Conservation (phyloP, 2,113 vertebrate genomes). For the Tenebrosternarchus preto region DNA sequence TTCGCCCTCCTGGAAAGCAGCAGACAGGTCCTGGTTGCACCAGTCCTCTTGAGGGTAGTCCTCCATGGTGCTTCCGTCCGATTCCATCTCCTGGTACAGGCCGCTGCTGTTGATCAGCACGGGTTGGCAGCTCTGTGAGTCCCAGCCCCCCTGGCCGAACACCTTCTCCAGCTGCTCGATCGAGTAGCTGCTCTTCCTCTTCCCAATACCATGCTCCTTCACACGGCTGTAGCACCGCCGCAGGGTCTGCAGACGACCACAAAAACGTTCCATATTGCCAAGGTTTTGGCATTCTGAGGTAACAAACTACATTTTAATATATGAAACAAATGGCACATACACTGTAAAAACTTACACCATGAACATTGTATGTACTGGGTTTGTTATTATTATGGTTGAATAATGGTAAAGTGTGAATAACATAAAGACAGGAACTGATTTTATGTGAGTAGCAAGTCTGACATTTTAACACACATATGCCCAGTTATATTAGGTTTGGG, state of each 20-base stretch:
- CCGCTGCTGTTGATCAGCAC: slow-evolving; percentile 99
- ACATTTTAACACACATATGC: too few species aligned
- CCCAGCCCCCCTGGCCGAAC: slow-evolving; percentile 98
- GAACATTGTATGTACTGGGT: too few species aligned
- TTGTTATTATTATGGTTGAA: too few species aligned
- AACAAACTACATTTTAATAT: neutral
- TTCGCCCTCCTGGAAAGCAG: slow-evolving; percentile 89
- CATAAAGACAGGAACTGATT: too few species aligned
- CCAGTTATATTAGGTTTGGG: too few species aligned
- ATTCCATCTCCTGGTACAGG: slow-evolving; percentile 97
- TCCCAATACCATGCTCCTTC: slow-evolving; percentile 96
- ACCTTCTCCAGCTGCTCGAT: slow-evolving; percentile 99
- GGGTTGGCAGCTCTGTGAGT: slow-evolving; percentile 93
- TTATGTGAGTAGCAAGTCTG: too few species aligned
- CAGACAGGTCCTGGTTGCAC: slow-evolving; percentile 94
- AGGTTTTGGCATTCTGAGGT: neutral
- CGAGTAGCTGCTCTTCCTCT: slow-evolving; percentile 98
- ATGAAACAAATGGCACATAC: too few species aligned
- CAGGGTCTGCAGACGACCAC: slow-evolving; percentile 79
- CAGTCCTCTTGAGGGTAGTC: slow-evolving; percentile 97
- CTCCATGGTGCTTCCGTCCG: slow-evolving; percentile 94
- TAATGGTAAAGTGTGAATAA: too few species aligned
- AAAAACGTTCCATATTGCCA: slow-evolving; percentile 29
- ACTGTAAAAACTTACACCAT: too few species aligned
- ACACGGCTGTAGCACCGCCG: slow-evolving; percentile 98